Conservation (phyloP, 1,140 invertebrate genomes). For the Cecropterus lyciades region DNA sequence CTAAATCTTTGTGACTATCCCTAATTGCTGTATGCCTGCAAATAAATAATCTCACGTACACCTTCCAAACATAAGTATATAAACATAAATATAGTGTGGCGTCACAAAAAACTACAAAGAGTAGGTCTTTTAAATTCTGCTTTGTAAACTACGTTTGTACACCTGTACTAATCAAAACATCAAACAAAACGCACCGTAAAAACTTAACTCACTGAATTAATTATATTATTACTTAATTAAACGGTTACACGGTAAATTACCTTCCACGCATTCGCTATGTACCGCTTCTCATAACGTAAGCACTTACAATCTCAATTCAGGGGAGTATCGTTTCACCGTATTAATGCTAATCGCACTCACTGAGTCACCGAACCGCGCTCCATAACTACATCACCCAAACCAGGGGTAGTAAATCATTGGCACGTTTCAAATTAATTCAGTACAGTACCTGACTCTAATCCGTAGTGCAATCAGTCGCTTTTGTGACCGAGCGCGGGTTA, state of each 20-base stretch:
- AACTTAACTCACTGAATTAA: neutral
- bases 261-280: neutral
- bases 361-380: slow-evolving; percentile 46
- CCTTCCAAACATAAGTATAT: too few species aligned
- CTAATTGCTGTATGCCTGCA: too few species aligned
- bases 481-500: slow-evolving; percentile 48
- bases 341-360: slow-evolving; percentile 50
- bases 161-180: neutral
- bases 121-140: too few species aligned
- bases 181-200: neutral
- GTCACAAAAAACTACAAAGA: too few species aligned
- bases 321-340: slow-evolving; percentile 43
- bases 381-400: slow-evolving; percentile 66
- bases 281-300: slow-evolving; percentile 4
- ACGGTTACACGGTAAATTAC: neutral
- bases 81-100: too few species aligned
- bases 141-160: too few species aligned
- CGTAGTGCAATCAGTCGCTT: slow-evolving; percentile 54
- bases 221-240: neutral
- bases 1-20: too few species aligned
- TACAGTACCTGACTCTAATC: slow-evolving; percentile 59
- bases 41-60: too few species aligned
- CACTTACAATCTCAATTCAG: slow-evolving; percentile 21
- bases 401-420: slow-evolving; percentile 70
- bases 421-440: slow-evolving; percentile 74